These are phyloP conservation scores for Perithous albicinctus DNA, from an alignment of 2,888 invertebrate species.

Conservation along the genomic window DNA sequence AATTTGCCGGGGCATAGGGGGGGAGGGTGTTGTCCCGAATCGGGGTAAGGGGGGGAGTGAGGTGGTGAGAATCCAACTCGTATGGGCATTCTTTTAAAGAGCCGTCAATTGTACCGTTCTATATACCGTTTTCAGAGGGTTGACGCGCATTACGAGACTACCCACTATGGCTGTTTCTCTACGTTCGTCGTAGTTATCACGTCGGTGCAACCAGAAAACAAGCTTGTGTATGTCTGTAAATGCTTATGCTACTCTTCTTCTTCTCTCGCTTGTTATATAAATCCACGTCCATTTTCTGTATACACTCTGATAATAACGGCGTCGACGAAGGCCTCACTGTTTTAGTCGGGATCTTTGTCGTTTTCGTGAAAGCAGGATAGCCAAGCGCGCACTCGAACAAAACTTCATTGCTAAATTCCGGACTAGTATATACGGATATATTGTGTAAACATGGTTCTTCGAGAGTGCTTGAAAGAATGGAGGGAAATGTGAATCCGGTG, in stretches of 20 bases:
- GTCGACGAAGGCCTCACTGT: constrained; percentile 19
- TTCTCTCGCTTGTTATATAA: constrained; percentile 33
- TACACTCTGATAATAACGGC: constrained; percentile 21
- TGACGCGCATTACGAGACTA: constrained; percentile 68
- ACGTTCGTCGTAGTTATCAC: constrained; percentile 28
- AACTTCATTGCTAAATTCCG: constrained; percentile 78
- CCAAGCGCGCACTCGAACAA: constrained; percentile 74
- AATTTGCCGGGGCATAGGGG: constrained; percentile 68
- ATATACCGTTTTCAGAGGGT: constrained; percentile 79
- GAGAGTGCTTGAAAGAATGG: constrained; percentile 36
- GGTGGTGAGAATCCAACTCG: constrained; percentile 70
- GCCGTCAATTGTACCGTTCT: constrained; percentile 83
- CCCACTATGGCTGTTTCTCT: constrained; percentile 22
- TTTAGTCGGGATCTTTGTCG: constrained; percentile 54
- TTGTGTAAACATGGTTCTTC: constrained; percentile 15
- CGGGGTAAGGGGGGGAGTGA: constrained; percentile 34
- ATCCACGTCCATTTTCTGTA: constrained; percentile 45
- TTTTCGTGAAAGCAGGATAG: constrained; percentile 49
- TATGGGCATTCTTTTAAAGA: constrained; percentile 82
- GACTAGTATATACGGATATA: constrained; percentile 55
- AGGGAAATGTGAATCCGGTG: constrained; percentile 37
- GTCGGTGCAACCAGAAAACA: constrained; percentile 18
- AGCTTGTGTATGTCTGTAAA: constrained; percentile 15
- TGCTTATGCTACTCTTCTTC: constrained; percentile 40
- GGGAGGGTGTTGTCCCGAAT: constrained; percentile 51